Evolutionary conservation across 2,888 invertebrate species (phyloP), one percentile per base, ranked within the genome.

Genomic region (Apantesis nais): DNA sequence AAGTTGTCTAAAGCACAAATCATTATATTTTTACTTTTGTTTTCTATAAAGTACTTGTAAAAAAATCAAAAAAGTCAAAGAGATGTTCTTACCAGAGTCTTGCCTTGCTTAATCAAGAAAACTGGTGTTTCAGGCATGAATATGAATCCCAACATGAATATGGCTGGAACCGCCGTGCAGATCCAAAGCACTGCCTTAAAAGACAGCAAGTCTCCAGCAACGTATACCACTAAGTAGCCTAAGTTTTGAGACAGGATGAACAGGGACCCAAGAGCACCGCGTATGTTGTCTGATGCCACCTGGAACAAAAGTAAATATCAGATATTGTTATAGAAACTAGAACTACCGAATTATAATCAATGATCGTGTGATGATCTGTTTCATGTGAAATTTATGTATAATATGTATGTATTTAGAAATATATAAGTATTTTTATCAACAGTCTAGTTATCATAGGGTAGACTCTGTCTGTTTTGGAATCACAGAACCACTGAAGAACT

Each of bases 51-150:
- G 41, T 14, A 12, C 39, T 41, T 41, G 2, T 39, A 39, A 3
- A 41, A 60, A 67, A 22, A 41, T 19, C 14, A 31, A 0, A 55
- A 25, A 12, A 11, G 11, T 14, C 5, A 61, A 44, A 31, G 19
- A 22, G 25, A 16, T 25, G 9, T 44, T 9, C 79, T 80, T n/a
- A 95, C 95, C 90, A 92, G 84, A 7, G 92, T 83, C 66, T 93
- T 94, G 5, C 94, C 94, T 70, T 94, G 93, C 58, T 95, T 94
- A 22, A 95, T 88, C 2, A 95, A 83, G 78, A 94, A 95, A 22
- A 93, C 93, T 0, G 95, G 95, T 0, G 95, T 95, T 77, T 95
- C 95, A 0, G 95, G 95, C 94, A 95, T 94, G 5, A 89, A 88
- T 0, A 93, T 77, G 84, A 94, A 95, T 0, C 86, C 85, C 0